These are phyloP conservation scores for Leptinotarsa tumamoca DNA, from an alignment of 2,888 invertebrate species.

Conservation along the genomic window DNA sequence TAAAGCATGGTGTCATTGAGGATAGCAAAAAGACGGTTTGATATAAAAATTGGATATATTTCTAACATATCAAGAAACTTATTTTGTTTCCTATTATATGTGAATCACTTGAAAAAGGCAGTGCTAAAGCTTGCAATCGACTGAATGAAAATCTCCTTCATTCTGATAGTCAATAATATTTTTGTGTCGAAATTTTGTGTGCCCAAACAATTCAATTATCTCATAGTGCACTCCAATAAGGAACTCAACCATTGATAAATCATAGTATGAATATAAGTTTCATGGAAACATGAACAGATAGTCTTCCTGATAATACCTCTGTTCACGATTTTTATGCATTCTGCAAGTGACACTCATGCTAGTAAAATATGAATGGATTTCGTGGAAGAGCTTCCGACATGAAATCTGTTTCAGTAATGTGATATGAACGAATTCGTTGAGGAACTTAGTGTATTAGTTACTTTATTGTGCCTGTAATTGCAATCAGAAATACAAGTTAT, in stretches of 20 bases:
- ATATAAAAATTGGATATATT: not conserved
- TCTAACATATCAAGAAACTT: conserved; percentile 14
- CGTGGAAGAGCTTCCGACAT: conserved; percentile 44
- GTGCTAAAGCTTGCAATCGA: too few relatives aligned
- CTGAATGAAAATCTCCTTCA: too few relatives aligned
- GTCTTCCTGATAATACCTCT: not conserved
- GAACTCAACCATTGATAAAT: not conserved
- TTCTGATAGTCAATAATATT: too few relatives aligned
- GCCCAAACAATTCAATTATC: too few relatives aligned
- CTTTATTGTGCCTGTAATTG: conserved; percentile 65
- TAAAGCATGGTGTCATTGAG: conserved; percentile 27
- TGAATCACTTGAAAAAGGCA: too few relatives aligned
- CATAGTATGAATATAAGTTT: not conserved
- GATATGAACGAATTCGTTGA: conserved; percentile 57
- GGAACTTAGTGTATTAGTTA: conserved; percentile 59
- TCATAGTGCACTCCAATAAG: not conserved
- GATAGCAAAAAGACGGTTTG: not conserved
- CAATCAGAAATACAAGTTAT: conserved; percentile 58
- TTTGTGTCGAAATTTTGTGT: too few relatives aligned
- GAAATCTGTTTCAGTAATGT: conserved; percentile 63
- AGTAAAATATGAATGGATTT: conserved; percentile 32
- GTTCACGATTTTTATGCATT: conserved; percentile 7
- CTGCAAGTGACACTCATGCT: conserved; percentile 20
- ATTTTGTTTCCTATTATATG: not conserved
- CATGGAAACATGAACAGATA: not conserved